These are phyloP conservation scores for Girardinus metallicus DNA, from an alignment of 2,797 vertebrate genomes.

Conservation along the genomic window DNA sequence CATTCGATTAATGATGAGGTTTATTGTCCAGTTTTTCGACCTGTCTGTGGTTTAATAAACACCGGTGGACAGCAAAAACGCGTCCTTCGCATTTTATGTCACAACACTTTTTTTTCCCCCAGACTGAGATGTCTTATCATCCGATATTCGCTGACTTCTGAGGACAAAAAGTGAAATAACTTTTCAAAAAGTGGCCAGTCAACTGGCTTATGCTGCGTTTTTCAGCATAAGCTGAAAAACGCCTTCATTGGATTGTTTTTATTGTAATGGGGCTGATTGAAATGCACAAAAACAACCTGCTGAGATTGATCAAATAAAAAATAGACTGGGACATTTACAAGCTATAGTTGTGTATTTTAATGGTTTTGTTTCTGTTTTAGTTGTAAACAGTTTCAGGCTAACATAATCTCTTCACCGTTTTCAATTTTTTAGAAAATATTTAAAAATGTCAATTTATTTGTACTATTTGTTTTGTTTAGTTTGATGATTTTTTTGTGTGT, in stretches of 20 bases:
- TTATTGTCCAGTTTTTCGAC: not conserved
- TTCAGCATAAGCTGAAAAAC: not conserved
- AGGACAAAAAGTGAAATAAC: not conserved
- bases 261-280: not conserved
- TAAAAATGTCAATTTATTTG: not conserved
- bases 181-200: not conserved
- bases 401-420: not conserved
- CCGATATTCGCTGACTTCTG: not conserved
- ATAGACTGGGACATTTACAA: not conserved
- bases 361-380: not conserved
- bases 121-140: not conserved
- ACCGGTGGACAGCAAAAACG: not conserved
- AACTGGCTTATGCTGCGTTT: no score
- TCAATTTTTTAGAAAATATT: not conserved
- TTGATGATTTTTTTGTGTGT: not conserved
- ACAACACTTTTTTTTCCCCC: not conserved
- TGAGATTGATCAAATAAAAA: not conserved
- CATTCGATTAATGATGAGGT: not conserved
- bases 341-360: not conserved
- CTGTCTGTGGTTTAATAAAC: not conserved
- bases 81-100: not conserved
- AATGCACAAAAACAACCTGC: not conserved
- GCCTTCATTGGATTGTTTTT: not conserved
- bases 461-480: not conserved
- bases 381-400: not conserved